These are phyloP conservation scores for Rhynchonycteris naso DNA, from an alignment of 2,797 vertebrate species.

Conservation along the genomic window DNA sequence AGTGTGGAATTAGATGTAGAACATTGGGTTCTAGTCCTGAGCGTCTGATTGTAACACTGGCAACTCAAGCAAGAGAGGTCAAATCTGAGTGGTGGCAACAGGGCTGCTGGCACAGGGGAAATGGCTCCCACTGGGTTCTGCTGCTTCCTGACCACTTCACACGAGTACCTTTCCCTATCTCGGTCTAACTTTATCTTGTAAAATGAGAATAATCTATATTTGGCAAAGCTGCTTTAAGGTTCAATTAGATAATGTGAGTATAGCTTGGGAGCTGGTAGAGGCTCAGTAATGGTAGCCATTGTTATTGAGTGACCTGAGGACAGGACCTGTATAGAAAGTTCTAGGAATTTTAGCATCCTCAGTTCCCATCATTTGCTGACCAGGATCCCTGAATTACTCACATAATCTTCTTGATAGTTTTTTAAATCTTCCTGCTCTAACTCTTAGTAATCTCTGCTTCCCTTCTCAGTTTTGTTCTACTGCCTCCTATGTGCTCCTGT, in stretches of 20 bases:
- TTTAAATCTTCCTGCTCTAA: not conserved
- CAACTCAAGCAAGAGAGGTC: no score
- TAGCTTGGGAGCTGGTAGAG: not conserved
- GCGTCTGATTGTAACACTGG: not conserved
- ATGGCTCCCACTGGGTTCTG: not conserved
- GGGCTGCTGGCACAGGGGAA: not conserved
- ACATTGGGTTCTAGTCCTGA: not conserved
- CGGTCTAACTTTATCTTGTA: not conserved
- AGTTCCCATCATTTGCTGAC: not conserved
- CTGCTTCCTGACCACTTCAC: not conserved
- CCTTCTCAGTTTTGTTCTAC: not conserved
- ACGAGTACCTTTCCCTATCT: accelerated
- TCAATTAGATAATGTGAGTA: not conserved
- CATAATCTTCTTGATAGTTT: not conserved
- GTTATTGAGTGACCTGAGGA: not conserved
- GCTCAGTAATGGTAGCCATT: not conserved
- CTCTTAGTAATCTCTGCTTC: not conserved
- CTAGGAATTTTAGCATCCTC: not conserved
- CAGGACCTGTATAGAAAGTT: not conserved
- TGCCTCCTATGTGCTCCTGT: not conserved
- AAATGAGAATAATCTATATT: not conserved
- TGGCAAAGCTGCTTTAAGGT: slow-evolving; percentile 23
- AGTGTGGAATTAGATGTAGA: not conserved
- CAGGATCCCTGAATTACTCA: not conserved
- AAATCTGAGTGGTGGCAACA: not conserved